Evolutionary conservation across 2,888 invertebrate genomes (phyloP), one percentile per base, ranked within the genome.

Genomic region (Scotopteryx bipunctaria): DNA sequence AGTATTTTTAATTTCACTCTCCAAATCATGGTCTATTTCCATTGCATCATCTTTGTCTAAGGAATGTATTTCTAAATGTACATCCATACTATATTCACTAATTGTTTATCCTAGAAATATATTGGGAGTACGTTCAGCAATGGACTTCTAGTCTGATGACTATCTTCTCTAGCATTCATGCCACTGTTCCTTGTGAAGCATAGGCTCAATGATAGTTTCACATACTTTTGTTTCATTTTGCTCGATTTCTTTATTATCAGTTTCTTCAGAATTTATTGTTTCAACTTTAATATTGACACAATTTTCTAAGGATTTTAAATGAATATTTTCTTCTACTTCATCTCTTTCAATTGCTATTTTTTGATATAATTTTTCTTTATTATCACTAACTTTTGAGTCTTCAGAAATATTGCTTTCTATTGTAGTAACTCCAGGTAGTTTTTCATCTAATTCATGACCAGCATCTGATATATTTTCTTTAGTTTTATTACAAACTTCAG

Each of bases 61-160:
- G 1, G 63, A 63, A 55, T 79, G 71, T 51, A 80, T 72, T 55
- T 80, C 81, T 57, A 77, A 44, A 37, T 81, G 78, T 31, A 84
- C 71, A 27, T 71, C 72, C 70, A 83, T 63, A 46, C 36, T 56
- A 29, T 53, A 21, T 31, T 14, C 15, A 3, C 33, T 15, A 21
- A 5, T 4, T 41, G 4, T 6, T 36, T 13, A 42, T 13, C n/a
- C n/a, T n/a, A n/a, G n/a, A n/a, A n/a, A n/a, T n/a, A n/a, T n/a
- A n/a, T n/a, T n/a, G n/a, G n/a, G n/a, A n/a, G n/a, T n/a, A 29
- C 5, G 9, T 14, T 27, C 19, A 14, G 11, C 3, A 23, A 5
- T 31, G 8, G 16, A 1, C 8, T 0, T 29, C 23, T 19, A 9
- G 23, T 3, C 13, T 32, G 15, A 11, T 29, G 9, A 11, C 25